Evolutionary conservation across 2,888 invertebrate species (phyloP).

Genomic region (Teleiodes luculella): DNA sequence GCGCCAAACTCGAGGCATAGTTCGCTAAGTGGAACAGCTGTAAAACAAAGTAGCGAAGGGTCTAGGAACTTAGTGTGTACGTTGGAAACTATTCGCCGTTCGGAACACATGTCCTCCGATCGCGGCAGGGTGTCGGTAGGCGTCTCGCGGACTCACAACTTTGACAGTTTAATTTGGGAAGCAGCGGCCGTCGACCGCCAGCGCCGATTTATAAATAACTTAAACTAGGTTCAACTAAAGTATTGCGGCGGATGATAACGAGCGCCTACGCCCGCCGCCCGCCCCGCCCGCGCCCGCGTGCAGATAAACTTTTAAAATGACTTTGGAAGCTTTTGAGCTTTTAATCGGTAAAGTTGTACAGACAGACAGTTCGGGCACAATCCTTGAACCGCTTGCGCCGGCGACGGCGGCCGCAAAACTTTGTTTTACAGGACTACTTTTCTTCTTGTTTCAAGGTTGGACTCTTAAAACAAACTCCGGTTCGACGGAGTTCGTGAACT

Average conservation of each 20-base stretch:
- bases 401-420: slow-evolving; percentile 80
- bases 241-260: slow-evolving; percentile 71
- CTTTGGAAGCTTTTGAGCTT: slow-evolving; percentile 81
- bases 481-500: slow-evolving; percentile 80
- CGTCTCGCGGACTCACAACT: slow-evolving; percentile 39
- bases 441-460: slow-evolving; percentile 81
- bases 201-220: slow-evolving; percentile 73
- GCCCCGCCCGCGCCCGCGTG: slow-evolving; percentile 58
- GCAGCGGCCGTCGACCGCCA: slow-evolving; percentile 57
- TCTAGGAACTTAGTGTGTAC: slow-evolving; percentile 76
- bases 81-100: slow-evolving; percentile 60
- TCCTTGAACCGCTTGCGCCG: slow-evolving; percentile 80
- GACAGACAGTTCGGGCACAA: slow-evolving; percentile 80
- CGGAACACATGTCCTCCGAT: slow-evolving; percentile 53
- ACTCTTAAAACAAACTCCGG: slow-evolving; percentile 80
- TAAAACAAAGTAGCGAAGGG: slow-evolving; percentile 79
- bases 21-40: slow-evolving; percentile 79
- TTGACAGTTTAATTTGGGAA: slow-evolving; percentile 65
- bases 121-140: slow-evolving; percentile 28
- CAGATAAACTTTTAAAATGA: slow-evolving; percentile 81
- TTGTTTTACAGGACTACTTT: slow-evolving; percentile 81
- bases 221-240: slow-evolving; percentile 75
- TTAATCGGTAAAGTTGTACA: slow-evolving; percentile 80
- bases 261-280: slow-evolving; percentile 52
- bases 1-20: slow-evolving; percentile 77